phyloP scores from a whole-genome alignment of 1,140 invertebrate species.

The Aporrectodea caliginosa region DNA sequence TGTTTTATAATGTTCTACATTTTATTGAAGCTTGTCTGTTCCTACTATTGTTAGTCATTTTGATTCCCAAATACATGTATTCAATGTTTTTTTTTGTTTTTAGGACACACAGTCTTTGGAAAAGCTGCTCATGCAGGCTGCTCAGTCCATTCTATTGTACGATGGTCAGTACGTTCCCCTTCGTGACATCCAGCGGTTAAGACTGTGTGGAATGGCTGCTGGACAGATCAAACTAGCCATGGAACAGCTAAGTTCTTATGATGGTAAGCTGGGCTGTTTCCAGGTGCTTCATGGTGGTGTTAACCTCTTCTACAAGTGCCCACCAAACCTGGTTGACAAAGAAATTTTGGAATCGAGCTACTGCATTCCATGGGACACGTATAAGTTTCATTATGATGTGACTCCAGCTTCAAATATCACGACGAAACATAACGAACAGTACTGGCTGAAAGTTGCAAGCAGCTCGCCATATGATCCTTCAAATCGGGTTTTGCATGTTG shows the following conservation, averaged over 20 bases:
- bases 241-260: constrained; percentile 11
- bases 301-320: constrained; percentile 19
- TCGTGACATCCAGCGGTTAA: constrained; percentile 21
- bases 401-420: constrained; percentile 11
- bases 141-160: neutral
- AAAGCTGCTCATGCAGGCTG: neutral
- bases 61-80: too few species aligned
- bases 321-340: constrained; percentile 13
- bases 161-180: constrained; percentile 15
- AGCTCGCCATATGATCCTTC: too few species aligned
- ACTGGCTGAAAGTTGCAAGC: constrained; percentile 4
- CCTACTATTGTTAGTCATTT: too few species aligned
- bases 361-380: neutral
- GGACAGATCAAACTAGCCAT: constrained; percentile 6
- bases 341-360: constrained; percentile 4
- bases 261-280: constrained; percentile 13
- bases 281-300: constrained; percentile 16
- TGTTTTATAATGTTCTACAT: too few species aligned
- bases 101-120: too few species aligned
- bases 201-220: constrained; percentile 15
- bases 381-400: neutral
- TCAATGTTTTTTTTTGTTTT: too few species aligned
- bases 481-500: too few species aligned
- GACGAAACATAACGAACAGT: constrained; percentile 14
- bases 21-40: too few species aligned